These are phyloP conservation scores for Cantharis lateralis DNA, from an alignment of 2,888 invertebrate species.

Conservation along the genomic window DNA sequence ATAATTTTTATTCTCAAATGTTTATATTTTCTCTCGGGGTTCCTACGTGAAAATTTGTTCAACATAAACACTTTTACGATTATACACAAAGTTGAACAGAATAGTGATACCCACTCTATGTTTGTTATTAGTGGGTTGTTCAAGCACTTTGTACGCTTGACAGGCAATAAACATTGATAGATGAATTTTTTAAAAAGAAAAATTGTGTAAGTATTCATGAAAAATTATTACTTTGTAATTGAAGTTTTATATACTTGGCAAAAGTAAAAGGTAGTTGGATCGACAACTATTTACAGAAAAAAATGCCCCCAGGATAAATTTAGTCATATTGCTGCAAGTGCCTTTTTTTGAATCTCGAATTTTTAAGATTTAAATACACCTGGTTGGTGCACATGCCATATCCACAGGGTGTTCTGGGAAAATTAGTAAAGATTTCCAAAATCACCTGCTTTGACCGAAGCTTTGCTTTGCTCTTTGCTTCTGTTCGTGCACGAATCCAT, in stretches of 20 bases:
- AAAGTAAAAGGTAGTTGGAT: background rate
- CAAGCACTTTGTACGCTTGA: constrained; percentile 1
- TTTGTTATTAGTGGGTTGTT: constrained; percentile 4
- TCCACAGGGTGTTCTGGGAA: background rate
- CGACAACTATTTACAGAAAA: background rate
- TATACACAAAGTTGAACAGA: background rate
- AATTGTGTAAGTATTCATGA: background rate
- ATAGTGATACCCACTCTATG: constrained; percentile 4
- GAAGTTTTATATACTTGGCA: background rate
- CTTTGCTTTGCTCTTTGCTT: background rate
- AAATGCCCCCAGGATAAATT: background rate
- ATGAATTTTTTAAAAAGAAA: constrained; percentile 3
- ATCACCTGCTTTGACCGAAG: background rate
- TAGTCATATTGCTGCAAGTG: background rate
- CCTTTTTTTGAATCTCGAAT: background rate
- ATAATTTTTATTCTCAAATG: background rate
- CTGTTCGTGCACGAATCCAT: background rate
- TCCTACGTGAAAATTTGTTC: background rate
- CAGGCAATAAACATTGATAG: constrained; percentile 5
- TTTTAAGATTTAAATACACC: background rate
- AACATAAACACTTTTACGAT: background rate
- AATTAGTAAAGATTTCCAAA: background rate
- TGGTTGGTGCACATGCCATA: background rate
- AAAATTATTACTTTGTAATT: background rate
- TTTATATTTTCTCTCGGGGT: background rate